phyloP scores from a whole-genome alignment of 2,888 invertebrate species.

The Habroteleia sp. region DNA sequence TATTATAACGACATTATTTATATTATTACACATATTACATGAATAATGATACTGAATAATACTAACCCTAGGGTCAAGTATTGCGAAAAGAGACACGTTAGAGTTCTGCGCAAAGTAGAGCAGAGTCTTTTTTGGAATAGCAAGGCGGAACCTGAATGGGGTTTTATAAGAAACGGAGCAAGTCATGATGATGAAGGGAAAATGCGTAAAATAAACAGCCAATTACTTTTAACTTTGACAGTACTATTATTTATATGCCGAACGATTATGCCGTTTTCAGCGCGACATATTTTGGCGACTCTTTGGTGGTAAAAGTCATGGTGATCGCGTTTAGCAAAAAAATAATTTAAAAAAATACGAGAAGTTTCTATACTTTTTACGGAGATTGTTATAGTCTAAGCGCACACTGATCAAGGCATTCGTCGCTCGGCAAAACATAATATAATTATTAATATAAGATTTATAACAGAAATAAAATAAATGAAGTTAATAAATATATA shows the following conservation, averaged over 20 bases:
- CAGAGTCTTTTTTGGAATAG: slow-evolving; percentile 51
- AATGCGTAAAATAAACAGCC: slow-evolving; percentile 75
- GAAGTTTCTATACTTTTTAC: slow-evolving; percentile 81
- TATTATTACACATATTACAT: slow-evolving; percentile 80
- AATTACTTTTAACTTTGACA: slow-evolving; percentile 80
- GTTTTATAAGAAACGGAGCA: slow-evolving; percentile 56
- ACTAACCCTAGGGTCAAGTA: slow-evolving; percentile 77
- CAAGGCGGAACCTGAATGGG: slow-evolving; percentile 54
- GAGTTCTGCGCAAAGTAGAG: slow-evolving; percentile 62
- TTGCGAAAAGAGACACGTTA: slow-evolving; percentile 64
- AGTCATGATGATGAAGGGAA: slow-evolving; percentile 39
- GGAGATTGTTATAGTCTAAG: slow-evolving; percentile 81
- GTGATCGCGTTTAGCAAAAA: slow-evolving; percentile 72
- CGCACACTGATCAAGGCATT: slow-evolving; percentile 81
- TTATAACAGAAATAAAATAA: slow-evolving; percentile 81
- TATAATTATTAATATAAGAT: slow-evolving; percentile 81
- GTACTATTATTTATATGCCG: slow-evolving; percentile 81
- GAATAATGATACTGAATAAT: slow-evolving; percentile 76
- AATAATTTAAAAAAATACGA: slow-evolving; percentile 70
- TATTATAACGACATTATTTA: slow-evolving; percentile 80
- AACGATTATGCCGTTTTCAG: slow-evolving; percentile 81
- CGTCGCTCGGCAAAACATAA: slow-evolving; percentile 81
- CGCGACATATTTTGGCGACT: slow-evolving; percentile 80
- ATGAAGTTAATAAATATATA: slow-evolving; percentile 81
- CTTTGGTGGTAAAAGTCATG: slow-evolving; percentile 74